phyloP scores from a whole-genome alignment of 2,797 vertebrate species.

The Poliocrania exsul region DNA sequence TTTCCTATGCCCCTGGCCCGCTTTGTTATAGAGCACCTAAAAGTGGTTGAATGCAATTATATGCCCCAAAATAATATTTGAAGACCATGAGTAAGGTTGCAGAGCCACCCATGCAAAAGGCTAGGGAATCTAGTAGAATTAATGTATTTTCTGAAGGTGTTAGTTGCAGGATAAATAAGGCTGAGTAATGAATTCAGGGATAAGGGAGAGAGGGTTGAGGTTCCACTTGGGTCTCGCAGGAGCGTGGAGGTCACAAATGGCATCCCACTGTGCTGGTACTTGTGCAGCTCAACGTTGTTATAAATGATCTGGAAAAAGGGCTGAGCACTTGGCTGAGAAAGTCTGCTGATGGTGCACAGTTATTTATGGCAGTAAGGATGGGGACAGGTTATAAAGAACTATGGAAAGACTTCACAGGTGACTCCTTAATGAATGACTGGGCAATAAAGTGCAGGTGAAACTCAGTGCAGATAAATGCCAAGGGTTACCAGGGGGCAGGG shows the following conservation, averaged over 20 bases:
- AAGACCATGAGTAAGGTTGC: background rate
- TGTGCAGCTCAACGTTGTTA: background rate
- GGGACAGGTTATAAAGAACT: background rate
- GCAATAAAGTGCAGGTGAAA: background rate
- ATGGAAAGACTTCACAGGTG: background rate
- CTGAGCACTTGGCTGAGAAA: background rate
- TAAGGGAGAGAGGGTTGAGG: background rate
- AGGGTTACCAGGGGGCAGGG: background rate
- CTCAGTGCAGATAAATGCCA: background rate
- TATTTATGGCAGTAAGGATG: background rate
- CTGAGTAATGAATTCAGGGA: background rate
- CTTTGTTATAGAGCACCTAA: background rate
- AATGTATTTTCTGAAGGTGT: background rate
- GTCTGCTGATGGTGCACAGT: constrained; percentile 2
- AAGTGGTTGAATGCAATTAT: background rate
- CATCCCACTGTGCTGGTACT: background rate
- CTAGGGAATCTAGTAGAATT: background rate
- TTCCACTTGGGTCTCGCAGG: background rate
- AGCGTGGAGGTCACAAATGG: background rate
- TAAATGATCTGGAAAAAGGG: background rate
- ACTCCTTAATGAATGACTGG: background rate
- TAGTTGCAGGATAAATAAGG: background rate
- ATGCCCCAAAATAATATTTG: background rate
- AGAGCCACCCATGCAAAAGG: background rate
- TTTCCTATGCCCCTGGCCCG: background rate